Conservation (phyloP, 2,113 vertebrate species). For the Oncorhynchus kisutch region DNA sequence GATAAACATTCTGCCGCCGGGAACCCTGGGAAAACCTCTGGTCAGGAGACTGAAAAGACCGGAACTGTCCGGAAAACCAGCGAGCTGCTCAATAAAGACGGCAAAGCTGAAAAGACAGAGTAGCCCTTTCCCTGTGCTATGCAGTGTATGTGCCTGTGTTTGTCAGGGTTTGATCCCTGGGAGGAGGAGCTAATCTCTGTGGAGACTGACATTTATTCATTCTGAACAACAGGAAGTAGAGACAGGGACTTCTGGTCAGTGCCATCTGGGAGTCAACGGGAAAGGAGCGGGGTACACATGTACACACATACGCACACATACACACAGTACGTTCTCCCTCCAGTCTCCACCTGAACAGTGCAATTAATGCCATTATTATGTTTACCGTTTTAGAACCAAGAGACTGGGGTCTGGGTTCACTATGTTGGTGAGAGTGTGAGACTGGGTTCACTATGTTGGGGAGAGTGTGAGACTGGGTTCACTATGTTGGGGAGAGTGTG, state of each 20-base stretch:
- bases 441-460: too few relatives aligned
- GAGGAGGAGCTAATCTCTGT: constrained; percentile 29
- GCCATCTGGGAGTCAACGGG: background rate
- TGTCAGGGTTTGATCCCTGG: too few relatives aligned
- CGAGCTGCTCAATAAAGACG: constrained; percentile 92
- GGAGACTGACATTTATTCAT: constrained; percentile 45
- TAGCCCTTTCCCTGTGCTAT: constrained; percentile 74
- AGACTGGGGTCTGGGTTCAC: too few relatives aligned
- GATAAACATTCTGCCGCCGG: constrained; percentile 85
- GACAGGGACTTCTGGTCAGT: constrained; percentile 29
- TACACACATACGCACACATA: background rate
- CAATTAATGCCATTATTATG: constrained; percentile 46
- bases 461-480: too few relatives aligned
- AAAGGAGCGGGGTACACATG: background rate
- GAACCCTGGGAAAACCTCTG: constrained; percentile 83
- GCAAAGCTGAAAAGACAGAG: constrained; percentile 99
- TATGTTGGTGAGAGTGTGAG: too few relatives aligned
- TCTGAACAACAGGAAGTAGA: constrained; percentile 37
- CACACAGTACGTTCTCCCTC: background rate
- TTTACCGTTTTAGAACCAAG: constrained; percentile 27
- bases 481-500: too few relatives aligned
- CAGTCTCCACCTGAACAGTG: constrained; percentile 13
- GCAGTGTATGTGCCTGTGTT: background rate
- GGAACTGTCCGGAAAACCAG: constrained; percentile 91
- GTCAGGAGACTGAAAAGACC: constrained; percentile 87